phyloP scores from a whole-genome alignment of 2,113 vertebrate genomes.

The Lipophrys pholis region DNA sequence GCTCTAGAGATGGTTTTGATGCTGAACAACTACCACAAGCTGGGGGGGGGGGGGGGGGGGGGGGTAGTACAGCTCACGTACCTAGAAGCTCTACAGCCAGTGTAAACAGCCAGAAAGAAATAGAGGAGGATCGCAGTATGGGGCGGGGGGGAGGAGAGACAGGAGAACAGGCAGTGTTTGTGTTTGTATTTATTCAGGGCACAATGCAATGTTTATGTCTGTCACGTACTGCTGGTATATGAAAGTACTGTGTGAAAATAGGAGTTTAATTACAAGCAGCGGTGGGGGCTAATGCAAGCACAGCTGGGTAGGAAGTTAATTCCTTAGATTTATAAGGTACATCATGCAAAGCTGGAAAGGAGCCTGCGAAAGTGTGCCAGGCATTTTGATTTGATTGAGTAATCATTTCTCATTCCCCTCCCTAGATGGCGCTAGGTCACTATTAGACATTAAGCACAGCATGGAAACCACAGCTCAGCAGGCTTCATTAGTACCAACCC shows the following conservation, averaged over 20 bases:
- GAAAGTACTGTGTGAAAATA: slow-evolving; percentile 17
- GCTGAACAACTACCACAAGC: background rate
- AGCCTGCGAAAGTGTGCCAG: slow-evolving; percentile 31
- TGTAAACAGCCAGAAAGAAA: slow-evolving; percentile 42
- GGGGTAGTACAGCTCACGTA: slow-evolving; percentile 60
- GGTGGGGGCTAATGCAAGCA: slow-evolving; percentile 19
- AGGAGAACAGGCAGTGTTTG: slow-evolving; percentile 75
- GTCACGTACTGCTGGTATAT: slow-evolving; percentile 8
- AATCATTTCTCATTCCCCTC: slow-evolving; percentile 24
- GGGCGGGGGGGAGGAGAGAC: slow-evolving; percentile 37
- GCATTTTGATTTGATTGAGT: slow-evolving; percentile 15
- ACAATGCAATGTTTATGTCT: slow-evolving; percentile 46
- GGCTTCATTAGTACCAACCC: background rate
- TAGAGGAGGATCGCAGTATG: slow-evolving; percentile 29
- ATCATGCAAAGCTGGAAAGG: slow-evolving; percentile 37
- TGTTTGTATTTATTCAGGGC: slow-evolving; percentile 32
- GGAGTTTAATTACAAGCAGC: slow-evolving; percentile 42
- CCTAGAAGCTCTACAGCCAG: slow-evolving; percentile 77
- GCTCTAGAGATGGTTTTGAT: slow-evolving; percentile 19
- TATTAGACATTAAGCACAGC: background rate
- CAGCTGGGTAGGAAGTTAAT: slow-evolving; percentile 28
- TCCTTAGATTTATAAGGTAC: slow-evolving; percentile 37
- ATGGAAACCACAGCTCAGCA: background rate
- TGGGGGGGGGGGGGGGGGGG: background rate
- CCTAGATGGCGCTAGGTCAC: slow-evolving; percentile 63